Percentiles rank a stretch among this genome's conserved stretches.
Conservation (phyloP, 2,888 invertebrate species). For the Hypomecis atomaria region DNA sequence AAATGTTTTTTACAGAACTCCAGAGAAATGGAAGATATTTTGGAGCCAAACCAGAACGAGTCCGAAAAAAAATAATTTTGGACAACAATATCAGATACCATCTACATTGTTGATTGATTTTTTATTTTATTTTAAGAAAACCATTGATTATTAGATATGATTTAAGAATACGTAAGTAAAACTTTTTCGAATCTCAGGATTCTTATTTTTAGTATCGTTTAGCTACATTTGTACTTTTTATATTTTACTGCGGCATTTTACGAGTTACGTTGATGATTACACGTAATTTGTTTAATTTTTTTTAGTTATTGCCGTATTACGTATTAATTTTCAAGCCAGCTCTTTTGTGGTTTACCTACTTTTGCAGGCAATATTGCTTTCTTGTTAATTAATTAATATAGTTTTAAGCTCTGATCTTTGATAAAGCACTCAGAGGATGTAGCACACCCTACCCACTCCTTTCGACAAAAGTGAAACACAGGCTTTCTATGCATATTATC, state of each 20-base stretch:
- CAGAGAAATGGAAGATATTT: slow-evolving; percentile 53
- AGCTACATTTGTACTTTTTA: background rate
- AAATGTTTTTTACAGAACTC: slow-evolving; percentile 48
- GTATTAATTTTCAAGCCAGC: background rate
- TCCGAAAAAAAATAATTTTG: slow-evolving; percentile 12
- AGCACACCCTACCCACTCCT: no score
- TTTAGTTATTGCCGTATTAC: background rate
- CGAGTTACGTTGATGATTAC: no score
- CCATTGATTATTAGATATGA: background rate
- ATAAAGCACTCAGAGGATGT: no score
- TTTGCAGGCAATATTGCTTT: background rate
- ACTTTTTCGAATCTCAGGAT: background rate
- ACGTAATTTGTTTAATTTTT: background rate
- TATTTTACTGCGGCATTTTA: no score
- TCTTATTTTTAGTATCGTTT: background rate
- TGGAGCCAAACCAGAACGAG: slow-evolving; percentile 48
- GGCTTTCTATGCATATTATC: no score
- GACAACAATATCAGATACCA: background rate
- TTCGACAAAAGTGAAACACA: no score
- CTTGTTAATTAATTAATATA: background rate
- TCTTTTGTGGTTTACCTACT: background rate
- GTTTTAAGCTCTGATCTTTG: background rate
- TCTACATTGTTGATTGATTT: background rate
- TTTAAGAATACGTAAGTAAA: background rate
- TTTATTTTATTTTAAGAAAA: background rate